Evolutionary conservation across 1,140 invertebrate genomes (phyloP), one percentile per base, ranked within the genome.

Genomic region (Apolygus lucorum): DNA sequence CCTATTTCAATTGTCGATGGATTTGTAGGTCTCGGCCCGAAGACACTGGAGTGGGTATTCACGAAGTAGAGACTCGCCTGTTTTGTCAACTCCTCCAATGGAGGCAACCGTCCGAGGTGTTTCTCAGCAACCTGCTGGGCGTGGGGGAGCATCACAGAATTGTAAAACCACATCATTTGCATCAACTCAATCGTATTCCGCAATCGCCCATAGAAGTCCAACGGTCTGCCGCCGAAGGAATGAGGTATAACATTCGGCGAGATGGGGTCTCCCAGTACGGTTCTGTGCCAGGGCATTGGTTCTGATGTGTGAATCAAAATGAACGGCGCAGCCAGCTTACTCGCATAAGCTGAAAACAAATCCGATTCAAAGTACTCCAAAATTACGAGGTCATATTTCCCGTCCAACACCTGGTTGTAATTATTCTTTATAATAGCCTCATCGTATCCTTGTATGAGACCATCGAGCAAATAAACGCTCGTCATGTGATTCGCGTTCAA

Each of bases 1-100:
- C 85, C 87, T 27, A 90, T 77, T 79, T 89, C 86, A 14, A 88
- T 82, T 1, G 88, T 78, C 68, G 83, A 84, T 0, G 87, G 84
- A 0, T 84, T 80, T 49, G 84, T 76, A 13, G 87, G 81, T 66
- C 80, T 81, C 0, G 84, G 82, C 4, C 82, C 81, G 66, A 82
- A 84, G 2, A 87, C 75, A 11, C 82, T 79, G 73, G 83, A 85
- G 77, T 89, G 85, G 0, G 83, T 82, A 76, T 89, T 88, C 0
- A 86, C 77, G n/a, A 90, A 79, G 4, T 88, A 73, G 1, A 89
- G 72, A 73, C 83, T 86, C 2, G 84, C 82, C 71, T 86, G 84
- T 59, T 81, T 79, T 4, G 81, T 81, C 67, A 87, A 77, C 8
- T 80, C 78, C 1, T 81, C 79, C 22, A 87, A 76, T 29, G 77